phyloP scores from a whole-genome alignment of 2,888 invertebrate genomes.

The Aleiodes alternator region DNA sequence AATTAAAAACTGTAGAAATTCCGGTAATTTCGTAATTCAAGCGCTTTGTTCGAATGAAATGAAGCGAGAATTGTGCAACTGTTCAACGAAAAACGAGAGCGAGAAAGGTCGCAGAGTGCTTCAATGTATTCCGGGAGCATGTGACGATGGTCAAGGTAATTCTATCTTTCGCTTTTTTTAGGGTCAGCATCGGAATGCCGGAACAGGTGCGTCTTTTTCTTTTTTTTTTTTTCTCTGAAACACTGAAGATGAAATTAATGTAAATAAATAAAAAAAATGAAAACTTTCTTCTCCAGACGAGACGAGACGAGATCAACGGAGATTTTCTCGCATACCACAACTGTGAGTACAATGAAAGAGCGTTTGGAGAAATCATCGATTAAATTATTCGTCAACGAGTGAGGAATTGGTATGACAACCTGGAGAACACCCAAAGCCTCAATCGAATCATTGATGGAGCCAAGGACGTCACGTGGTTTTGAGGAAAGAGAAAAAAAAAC shows the following conservation, averaged over 20 bases:
- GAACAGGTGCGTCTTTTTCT: constrained; percentile 68
- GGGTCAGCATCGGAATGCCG: constrained; percentile 70
- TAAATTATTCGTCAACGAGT: constrained; percentile 23
- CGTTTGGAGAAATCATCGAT: constrained; percentile 50
- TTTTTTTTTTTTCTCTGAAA: neutral
- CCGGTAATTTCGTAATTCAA: too few species aligned
- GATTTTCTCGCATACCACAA: constrained; percentile 20
- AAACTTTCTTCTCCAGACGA: constrained; percentile 68
- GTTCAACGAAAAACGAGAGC: constrained; percentile 14
- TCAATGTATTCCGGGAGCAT: neutral
- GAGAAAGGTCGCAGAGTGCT: neutral
- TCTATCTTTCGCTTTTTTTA: constrained; percentile 61
- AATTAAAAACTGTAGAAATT: too few species aligned
- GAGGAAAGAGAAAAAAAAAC: neutral
- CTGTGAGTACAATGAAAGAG: neutral
- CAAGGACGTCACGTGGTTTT: constrained; percentile 41
- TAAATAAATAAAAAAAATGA: constrained; percentile 51
- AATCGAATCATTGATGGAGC: neutral
- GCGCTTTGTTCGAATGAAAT: too few species aligned
- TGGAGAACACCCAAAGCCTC: constrained; percentile 1
- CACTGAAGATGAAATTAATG: neutral
- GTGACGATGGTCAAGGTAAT: constrained; percentile 65
- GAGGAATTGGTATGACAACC: neutral
- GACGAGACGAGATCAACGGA: constrained; percentile 42
- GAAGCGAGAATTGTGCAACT: too few species aligned